Evolutionary conservation across 2,113 vertebrate genomes (phyloP), one percentile per base, ranked within the genome.

Genomic region (Thinocorus orbignyianus): DNA sequence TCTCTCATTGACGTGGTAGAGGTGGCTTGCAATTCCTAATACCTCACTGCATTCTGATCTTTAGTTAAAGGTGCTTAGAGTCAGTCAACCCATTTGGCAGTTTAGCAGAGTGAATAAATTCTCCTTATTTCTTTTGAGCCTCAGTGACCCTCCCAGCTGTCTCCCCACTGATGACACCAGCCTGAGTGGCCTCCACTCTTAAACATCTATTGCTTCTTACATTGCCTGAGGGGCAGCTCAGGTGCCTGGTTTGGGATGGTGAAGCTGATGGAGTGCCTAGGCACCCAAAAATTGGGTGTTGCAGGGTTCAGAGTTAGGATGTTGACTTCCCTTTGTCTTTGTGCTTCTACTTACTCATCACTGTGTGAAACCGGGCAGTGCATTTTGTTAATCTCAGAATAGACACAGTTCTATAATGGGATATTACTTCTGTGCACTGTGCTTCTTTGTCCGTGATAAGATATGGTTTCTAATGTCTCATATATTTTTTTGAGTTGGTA

Each of bases 391-490:
- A 83, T 78, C 90, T 96, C 69, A 33, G 78, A 92, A 81, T 20
- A 90, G 95, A 71, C 80, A 72, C 37, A 68, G 80, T 64, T 92
- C 88, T 96, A 81, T 92, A 96, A 95, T 79, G 86, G 93, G 90
- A 93, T 76, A 81, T 94, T 88, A 93, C 90, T 96, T 86, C 90
- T 96, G 82, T 93, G 82, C 92, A 81, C 65, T 95, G 83, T 88
- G 92, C 72, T 96, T 93, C 86, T 92, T 96, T 96, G 85, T 92
- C 93, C 90, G 73, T 1, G 77, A 95, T 95, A 92, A 94, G 89
- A 96, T 96, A 95, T 3, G 33, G 73, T 95, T 94, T 95, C 76
- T 90, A 87, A 90, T 69, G 70, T 76, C 44, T 92, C 52, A 1
- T 49, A 1, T 48, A 73, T 92, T 92, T 46, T 77, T 93, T 93